Evolutionary conservation across 2,888 invertebrate genomes (phyloP).

Genomic region (Ornithoptera alexandrae): DNA sequence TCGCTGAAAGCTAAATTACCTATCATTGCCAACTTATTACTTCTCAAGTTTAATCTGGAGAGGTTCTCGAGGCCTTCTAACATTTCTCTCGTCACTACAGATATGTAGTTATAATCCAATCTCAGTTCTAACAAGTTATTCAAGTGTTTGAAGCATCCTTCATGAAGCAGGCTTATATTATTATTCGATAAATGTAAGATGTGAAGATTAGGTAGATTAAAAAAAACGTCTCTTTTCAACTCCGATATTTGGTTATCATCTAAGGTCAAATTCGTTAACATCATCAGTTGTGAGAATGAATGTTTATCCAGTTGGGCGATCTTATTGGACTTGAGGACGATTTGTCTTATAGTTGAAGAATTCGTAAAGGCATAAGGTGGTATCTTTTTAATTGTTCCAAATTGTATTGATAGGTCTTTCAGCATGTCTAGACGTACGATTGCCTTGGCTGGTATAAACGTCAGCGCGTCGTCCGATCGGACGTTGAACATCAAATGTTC

Average conservation of each 20-base stretch:
- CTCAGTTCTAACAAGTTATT: constrained; percentile 88
- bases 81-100: constrained; percentile 87
- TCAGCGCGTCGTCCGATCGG: constrained; percentile 84
- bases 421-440: constrained; percentile 84
- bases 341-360: constrained; percentile 83
- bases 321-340: constrained; percentile 84
- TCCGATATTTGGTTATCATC: constrained; percentile 88
- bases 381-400: constrained; percentile 86
- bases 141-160: constrained; percentile 89
- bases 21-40: constrained; percentile 87
- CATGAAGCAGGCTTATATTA: constrained; percentile 90
- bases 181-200: constrained; percentile 91
- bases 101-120: constrained; percentile 87
- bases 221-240: constrained; percentile 86
- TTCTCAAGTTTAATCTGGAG: constrained; percentile 85
- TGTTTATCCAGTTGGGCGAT: constrained; percentile 84
- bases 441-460: constrained; percentile 85
- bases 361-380: constrained; percentile 88
- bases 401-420: constrained; percentile 85
- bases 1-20: constrained; percentile 90
- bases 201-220: constrained; percentile 85
- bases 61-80: constrained; percentile 87
- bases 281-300: constrained; percentile 86
- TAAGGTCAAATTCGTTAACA: constrained; percentile 84
- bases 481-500: constrained; percentile 85